Conservation (phyloP, 2,797 vertebrate species). For the Diglossa cyanea region DNA sequence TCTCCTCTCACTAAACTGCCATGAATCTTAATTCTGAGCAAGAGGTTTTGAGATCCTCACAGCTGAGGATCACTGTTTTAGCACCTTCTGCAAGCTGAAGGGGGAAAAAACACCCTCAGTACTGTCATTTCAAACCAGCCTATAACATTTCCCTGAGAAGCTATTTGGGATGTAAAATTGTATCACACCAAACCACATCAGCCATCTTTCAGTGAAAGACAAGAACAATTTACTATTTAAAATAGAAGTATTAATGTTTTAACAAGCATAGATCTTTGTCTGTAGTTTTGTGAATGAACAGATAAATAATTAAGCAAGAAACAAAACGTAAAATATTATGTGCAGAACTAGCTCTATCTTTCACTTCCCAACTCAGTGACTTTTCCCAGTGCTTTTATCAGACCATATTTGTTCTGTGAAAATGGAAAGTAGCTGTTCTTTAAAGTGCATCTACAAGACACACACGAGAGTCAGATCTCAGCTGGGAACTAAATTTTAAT, state of each 20-base stretch:
- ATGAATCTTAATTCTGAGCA: constrained; percentile 65
- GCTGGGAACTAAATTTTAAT: not conserved
- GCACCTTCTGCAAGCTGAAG: constrained; percentile 59
- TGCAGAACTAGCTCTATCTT: not conserved
- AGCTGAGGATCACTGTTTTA: constrained; percentile 65
- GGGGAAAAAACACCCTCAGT: not conserved
- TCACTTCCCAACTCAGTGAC: not conserved
- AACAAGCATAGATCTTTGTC: not conserved
- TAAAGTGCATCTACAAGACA: not conserved
- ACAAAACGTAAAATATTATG: not conserved
- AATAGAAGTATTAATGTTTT: not conserved
- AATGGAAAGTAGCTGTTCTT: not conserved
- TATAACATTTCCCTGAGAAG: constrained; percentile 23
- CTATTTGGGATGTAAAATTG: constrained; percentile 21
- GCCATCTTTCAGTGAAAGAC: not conserved
- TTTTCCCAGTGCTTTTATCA: constrained; percentile 23
- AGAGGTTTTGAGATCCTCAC: constrained; percentile 63
- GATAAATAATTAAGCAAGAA: not conserved
- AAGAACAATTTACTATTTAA: not conserved
- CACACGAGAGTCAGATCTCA: not conserved
- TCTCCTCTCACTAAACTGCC: constrained; percentile 39
- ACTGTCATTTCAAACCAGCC: constrained; percentile 44
- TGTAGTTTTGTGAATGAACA: not conserved
- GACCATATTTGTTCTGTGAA: not conserved
- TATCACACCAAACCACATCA: constrained; percentile 2